phyloP scores from a whole-genome alignment of 2,797 vertebrate species.

The Coranthus polyacanthus region DNA sequence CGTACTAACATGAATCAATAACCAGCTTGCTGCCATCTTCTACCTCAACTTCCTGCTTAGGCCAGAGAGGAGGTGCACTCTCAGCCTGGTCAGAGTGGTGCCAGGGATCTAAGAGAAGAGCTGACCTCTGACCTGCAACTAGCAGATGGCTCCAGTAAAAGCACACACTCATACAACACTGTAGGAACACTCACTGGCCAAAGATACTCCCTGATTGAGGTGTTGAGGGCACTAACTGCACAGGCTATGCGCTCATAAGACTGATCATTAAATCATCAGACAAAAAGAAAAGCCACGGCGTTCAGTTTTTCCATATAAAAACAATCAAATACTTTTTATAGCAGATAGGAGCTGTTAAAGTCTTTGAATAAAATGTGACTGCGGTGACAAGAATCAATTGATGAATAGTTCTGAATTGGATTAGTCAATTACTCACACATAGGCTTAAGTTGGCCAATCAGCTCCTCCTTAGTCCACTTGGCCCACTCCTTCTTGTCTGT shows the following conservation, averaged over 20 bases:
- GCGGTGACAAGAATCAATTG: constrained; percentile 12
- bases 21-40: constrained; percentile 68
- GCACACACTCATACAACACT: constrained; percentile 26
- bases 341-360: constrained; percentile 36
- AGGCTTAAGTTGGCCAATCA: constrained; percentile 98
- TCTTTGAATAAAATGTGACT: constrained; percentile 27
- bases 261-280: constrained; percentile 53
- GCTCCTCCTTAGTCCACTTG: constrained; percentile 99
- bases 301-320: constrained; percentile 34
- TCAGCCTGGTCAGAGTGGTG: constrained; percentile 66
- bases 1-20: constrained; percentile 85
- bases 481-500: constrained; percentile 99
- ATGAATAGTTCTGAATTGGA: constrained; percentile 6
- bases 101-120: constrained; percentile 68
- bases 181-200: constrained; percentile 31
- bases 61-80: constrained; percentile 61
- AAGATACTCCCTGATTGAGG: constrained; percentile 56
- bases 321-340: constrained; percentile 37
- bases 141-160: constrained; percentile 68
- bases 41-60: constrained; percentile 68
- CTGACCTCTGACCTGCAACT: constrained; percentile 67
- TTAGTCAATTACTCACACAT: constrained; percentile 94
- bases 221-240: constrained; percentile 67
- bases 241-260: constrained; percentile 61
- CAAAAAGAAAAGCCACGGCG: constrained; percentile 35